phyloP scores from a whole-genome alignment of 2,113 vertebrate genomes.

The Pluvianellus socialis region DNA sequence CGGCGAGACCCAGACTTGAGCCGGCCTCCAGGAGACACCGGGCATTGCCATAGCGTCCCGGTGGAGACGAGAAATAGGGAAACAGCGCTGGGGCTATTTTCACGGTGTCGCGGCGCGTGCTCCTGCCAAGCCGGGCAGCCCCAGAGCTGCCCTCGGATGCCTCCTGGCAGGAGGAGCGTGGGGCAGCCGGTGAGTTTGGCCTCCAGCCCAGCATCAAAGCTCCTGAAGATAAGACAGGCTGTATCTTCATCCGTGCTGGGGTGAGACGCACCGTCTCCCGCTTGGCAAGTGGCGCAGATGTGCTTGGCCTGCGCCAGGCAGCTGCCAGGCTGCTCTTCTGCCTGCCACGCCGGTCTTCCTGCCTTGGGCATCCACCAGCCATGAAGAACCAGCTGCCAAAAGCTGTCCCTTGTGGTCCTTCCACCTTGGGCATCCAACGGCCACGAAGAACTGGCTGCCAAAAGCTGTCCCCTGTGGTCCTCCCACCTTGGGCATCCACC shows the following conservation, averaged over 20 bases:
- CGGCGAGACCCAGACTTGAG: background rate
- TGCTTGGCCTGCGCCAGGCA: background rate
- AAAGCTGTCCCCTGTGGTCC: no score
- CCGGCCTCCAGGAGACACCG: background rate
- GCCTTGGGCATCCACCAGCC: background rate
- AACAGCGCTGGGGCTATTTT: background rate
- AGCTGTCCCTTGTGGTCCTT: no score
- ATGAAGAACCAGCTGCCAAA: no score
- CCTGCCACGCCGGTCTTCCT: background rate
- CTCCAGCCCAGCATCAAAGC: background rate
- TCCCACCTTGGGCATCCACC: no score
- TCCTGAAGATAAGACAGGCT: background rate
- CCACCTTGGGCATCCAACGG: no score
- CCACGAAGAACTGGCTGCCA: no score
- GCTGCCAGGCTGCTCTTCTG: background rate
- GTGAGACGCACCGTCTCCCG: background rate
- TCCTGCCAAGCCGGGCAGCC: background rate
- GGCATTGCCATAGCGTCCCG: background rate
- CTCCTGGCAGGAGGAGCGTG: background rate
- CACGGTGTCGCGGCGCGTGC: background rate
- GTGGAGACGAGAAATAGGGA: no score
- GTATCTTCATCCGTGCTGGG: background rate
- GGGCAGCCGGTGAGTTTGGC: background rate
- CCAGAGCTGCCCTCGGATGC: background rate
- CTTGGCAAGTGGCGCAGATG: background rate